A percentile compares a stretch with the other conserved stretches of the same genome.
Evolutionary conservation across 2,888 invertebrate species (phyloP).

Genomic region (Celastrina argiolus): DNA sequence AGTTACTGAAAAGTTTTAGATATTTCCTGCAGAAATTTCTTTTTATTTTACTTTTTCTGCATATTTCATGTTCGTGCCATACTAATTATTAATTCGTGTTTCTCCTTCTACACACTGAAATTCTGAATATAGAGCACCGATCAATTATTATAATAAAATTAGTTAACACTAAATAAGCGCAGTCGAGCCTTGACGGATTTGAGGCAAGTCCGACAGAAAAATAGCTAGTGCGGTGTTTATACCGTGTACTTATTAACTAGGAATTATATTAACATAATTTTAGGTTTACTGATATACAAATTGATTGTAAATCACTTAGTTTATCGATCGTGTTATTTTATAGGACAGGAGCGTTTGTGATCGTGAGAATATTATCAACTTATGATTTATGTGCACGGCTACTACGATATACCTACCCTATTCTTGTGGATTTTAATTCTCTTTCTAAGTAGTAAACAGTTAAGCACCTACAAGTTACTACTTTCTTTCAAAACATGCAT

Average conservation of each 20-base stretch:
- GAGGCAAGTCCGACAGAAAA: neutral
- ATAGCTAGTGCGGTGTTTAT: neutral
- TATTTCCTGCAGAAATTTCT: too few relatives aligned
- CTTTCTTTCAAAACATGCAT: too few relatives aligned
- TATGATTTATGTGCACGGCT: neutral
- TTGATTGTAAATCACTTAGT: conserved; percentile 16
- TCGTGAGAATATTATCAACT: conserved; percentile 6
- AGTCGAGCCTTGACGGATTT: neutral
- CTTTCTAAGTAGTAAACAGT: too few relatives aligned
- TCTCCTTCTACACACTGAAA: too few relatives aligned
- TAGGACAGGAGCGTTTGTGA: conserved; percentile 4
- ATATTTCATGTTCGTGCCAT: too few relatives aligned
- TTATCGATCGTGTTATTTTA: conserved; percentile 17
- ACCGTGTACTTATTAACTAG: neutral
- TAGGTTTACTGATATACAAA: conserved; percentile 12
- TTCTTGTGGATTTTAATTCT: neutral
- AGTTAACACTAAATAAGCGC: neutral
- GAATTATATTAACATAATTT: conserved; percentile 17
- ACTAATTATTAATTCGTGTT: too few relatives aligned
- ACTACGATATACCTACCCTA: neutral
- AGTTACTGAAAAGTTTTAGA: too few relatives aligned
- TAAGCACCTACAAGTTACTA: too few relatives aligned
- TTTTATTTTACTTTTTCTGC: too few relatives aligned
- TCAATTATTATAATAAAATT: neutral
- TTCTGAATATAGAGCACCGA: too few relatives aligned